These are phyloP conservation scores for Todiramphus saurophagus DNA, from an alignment of 2,113 vertebrate species.

Conservation along the genomic window DNA sequence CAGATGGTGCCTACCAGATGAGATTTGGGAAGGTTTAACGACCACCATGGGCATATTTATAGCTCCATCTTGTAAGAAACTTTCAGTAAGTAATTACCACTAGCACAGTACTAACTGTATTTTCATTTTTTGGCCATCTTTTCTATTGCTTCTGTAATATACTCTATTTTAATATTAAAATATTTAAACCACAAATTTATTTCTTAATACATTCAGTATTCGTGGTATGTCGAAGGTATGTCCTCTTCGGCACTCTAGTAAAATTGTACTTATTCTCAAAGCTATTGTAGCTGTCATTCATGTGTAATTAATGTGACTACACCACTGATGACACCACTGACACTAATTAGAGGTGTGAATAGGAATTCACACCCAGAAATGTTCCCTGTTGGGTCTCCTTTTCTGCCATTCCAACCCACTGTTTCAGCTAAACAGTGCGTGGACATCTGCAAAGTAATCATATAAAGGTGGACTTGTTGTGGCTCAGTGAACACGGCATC, in stretches of 20 bases:
- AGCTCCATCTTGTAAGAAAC: neutral
- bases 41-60: neutral
- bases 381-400: neutral
- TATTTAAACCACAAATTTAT: neutral
- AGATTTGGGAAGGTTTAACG: neutral
- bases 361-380: neutral
- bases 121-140: neutral
- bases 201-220: neutral
- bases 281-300: neutral
- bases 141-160: neutral
- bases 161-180: neutral
- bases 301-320: neutral
- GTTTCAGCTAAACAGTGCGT: neutral
- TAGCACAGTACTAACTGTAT: neutral
- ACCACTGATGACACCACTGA: neutral
- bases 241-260: neutral
- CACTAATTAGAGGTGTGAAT: conserved; percentile 39
- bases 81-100: neutral
- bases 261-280: neutral
- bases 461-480: accelerated
- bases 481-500: accelerated
- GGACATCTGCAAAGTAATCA: neutral
- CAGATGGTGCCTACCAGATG: neutral
- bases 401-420: neutral
- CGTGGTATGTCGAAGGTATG: accelerated